Percentiles rank a stretch among this genome's conserved stretches.
These are phyloP conservation scores for Leptinotarsa defecta DNA, from an alignment of 1,140 invertebrate genomes.

Conservation along the genomic window DNA sequence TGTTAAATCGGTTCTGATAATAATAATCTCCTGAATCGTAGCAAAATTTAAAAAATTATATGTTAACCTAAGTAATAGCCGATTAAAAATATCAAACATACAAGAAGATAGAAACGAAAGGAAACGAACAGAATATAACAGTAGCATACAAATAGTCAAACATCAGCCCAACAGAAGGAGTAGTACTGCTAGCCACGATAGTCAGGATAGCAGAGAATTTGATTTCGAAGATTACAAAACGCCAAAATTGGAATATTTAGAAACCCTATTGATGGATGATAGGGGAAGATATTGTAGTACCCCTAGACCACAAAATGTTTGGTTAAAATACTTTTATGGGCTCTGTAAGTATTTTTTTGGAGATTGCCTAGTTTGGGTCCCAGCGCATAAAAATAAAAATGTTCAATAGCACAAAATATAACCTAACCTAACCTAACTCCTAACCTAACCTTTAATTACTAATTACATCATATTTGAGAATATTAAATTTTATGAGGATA, in stretches of 20 bases:
- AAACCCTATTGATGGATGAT: background rate
- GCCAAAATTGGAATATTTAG: background rate
- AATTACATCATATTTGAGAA: too few species aligned
- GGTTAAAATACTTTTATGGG: background rate
- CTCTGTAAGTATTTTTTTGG: background rate
- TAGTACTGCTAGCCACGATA: background rate
- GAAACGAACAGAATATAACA: background rate
- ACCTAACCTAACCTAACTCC: too few species aligned
- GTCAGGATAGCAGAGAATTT: slow-evolving; percentile 15
- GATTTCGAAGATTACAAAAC: background rate
- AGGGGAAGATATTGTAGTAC: background rate
- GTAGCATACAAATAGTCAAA: too few species aligned
- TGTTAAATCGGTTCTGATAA: background rate
- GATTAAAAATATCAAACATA: background rate
- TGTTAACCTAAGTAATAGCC: slow-evolving; percentile 11
- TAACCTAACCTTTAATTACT: too few species aligned
- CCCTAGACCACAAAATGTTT: background rate
- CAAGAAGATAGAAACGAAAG: background rate
- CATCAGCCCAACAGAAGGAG: background rate
- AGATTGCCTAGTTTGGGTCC: too few species aligned
- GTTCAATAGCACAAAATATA: too few species aligned
- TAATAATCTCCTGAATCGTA: background rate
- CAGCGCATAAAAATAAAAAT: too few species aligned
- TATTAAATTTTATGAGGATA: too few species aligned
- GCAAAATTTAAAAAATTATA: slow-evolving; percentile 19